phyloP scores from a whole-genome alignment of 2,797 vertebrate genomes.

The Leptodactylus fallax region DNA sequence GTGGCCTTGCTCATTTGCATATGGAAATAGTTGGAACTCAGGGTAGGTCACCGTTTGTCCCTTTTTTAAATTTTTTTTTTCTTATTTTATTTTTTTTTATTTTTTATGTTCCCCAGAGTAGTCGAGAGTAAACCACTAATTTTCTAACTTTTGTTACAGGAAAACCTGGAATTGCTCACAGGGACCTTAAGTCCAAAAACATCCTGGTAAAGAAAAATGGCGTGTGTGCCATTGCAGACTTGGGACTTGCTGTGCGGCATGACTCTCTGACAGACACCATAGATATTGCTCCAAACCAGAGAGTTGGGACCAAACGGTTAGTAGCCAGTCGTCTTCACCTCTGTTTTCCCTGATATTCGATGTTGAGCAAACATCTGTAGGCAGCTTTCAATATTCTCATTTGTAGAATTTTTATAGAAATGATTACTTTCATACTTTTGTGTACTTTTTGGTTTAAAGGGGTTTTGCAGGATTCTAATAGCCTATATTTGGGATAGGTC shows the following conservation, averaged over 20 bases:
- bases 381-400: too few species aligned
- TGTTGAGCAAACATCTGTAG: too few species aligned
- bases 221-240: constrained; percentile 95
- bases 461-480: too few species aligned
- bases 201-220: constrained; percentile 98
- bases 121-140: not conserved
- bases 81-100: not conserved
- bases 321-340: not conserved
- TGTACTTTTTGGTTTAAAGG: too few species aligned
- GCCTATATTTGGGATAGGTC: too few species aligned
- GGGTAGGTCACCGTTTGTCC: constrained; percentile 76
- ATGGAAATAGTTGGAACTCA: constrained; percentile 99
- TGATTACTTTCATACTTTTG: too few species aligned
- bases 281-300: constrained; percentile 96
- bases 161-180: constrained; percentile 96
- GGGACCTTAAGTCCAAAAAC: constrained; percentile 98
- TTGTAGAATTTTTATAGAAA: too few species aligned
- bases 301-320: constrained; percentile 97
- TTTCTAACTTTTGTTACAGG: constrained; percentile 76
- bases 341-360: too few species aligned
- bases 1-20: constrained; percentile 94
- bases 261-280: constrained; percentile 96
- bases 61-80: too few species aligned
- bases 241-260: constrained; percentile 95
- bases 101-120: not conserved